Evolutionary conservation across 1,140 invertebrate species (phyloP), one percentile per base, ranked within the genome.

Genomic region (Tetragnatha versicolor): DNA sequence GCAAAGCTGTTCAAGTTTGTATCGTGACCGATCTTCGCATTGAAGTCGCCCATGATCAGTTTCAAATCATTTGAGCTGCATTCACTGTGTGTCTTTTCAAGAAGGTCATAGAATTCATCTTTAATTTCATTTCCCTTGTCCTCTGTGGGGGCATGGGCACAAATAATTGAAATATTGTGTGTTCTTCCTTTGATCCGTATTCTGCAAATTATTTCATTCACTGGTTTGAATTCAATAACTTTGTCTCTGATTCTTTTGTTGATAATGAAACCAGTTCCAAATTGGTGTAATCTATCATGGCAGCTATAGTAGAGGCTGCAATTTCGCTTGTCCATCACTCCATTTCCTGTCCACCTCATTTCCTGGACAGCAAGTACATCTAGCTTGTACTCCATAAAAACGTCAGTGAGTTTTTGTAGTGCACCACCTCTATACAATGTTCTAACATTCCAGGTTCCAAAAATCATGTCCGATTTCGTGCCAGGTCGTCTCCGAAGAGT

Each of bases 51-150:
- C 45, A 69, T 69, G 7, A 69, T 33, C 29, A 69, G 47, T 25
- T 53, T 51, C 27, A 51, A 12, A 20, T 69, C 66, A 69, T 53
- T 69, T 69, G 66, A 53, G 39, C 66, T 9, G 29, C 47, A 51
- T 51, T 53, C 47, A 51, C 27, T 49, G 27, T 51, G 29, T 14
- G 47, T 69, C 66, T 69, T 51, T 17, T 69, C 45, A 51, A 69
- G 66, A 69, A 49, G 47, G 29, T 68, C 63, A 68, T 68, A 68
- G 12, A 68, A 68, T 69, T 53, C 66, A 53, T 69, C 66, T 25
- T 69, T 69, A 49, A 22, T 47, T 20, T 69, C 66, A 51, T 6
- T 47, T 35, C 45, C 27, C 29, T 69, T 69, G 1, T 69, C 66
- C 45, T 69, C 66, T 17, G 47, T 51, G 27, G 45, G 66, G 66